phyloP scores from a whole-genome alignment of 1,140 invertebrate genomes.

The Antheraea mylitta region DNA sequence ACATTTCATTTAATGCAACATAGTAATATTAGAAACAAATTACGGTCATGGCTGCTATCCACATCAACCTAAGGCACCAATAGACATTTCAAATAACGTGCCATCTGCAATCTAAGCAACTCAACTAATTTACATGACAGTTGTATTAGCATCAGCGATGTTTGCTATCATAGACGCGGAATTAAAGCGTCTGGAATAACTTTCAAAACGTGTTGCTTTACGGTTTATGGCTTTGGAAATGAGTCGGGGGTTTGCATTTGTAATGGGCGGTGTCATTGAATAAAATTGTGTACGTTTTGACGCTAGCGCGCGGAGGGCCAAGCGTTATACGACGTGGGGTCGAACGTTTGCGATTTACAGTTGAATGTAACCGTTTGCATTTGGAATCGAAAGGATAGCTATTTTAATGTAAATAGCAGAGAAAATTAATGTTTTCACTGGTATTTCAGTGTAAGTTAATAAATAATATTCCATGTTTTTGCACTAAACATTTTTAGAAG shows the following conservation, averaged over 20 bases:
- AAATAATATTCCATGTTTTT: too few relatives aligned
- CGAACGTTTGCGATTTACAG: not conserved
- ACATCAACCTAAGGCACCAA: not conserved
- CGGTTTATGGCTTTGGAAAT: not conserved
- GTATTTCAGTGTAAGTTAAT: too few relatives aligned
- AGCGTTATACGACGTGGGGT: not conserved
- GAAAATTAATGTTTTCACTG: too few relatives aligned
- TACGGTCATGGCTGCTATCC: not conserved
- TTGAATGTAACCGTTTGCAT: not conserved
- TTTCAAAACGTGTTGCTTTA: not conserved
- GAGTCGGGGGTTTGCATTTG: not conserved
- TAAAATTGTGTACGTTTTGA: conserved; percentile 1
- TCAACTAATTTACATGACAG: not conserved
- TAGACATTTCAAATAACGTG: not conserved
- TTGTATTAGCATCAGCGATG: not conserved
- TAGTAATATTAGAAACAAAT: not conserved
- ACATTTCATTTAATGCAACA: not conserved
- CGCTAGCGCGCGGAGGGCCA: not conserved
- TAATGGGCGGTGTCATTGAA: not conserved
- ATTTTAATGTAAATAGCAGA: too few relatives aligned
- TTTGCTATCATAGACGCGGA: not conserved
- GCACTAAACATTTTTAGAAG: too few relatives aligned
- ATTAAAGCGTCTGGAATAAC: not conserved
- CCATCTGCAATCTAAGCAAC: not conserved
- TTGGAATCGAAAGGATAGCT: too few relatives aligned